These are phyloP conservation scores for Vireo altiloquus DNA, from an alignment of 2,113 vertebrate genomes.

Conservation along the genomic window DNA sequence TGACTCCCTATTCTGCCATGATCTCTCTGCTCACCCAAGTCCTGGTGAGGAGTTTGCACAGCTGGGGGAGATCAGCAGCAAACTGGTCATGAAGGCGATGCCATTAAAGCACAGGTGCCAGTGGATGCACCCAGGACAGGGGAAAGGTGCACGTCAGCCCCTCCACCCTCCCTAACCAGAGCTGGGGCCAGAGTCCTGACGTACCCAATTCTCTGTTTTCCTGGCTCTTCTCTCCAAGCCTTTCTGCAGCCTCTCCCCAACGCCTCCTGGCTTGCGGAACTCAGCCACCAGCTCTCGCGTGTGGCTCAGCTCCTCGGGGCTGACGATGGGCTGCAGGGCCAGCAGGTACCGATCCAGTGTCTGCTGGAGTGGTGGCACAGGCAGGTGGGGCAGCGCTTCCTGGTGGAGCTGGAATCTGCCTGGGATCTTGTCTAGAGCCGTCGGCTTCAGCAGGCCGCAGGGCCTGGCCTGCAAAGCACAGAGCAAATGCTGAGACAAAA, in stretches of 20 bases:
- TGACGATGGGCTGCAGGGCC: slow-evolving; percentile 86
- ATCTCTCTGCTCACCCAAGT: background rate
- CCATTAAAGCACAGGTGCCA: background rate
- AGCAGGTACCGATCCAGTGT: slow-evolving; percentile 87
- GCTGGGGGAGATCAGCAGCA: background rate
- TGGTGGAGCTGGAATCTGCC: slow-evolving; percentile 88
- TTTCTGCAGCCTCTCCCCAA: slow-evolving; percentile 89
- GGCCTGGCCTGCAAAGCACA: slow-evolving; percentile 76
- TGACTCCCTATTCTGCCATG: background rate
- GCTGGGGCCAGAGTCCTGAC: background rate
- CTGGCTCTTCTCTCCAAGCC: slow-evolving; percentile 83
- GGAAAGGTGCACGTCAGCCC: background rate
- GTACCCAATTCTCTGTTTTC: slow-evolving; percentile 91
- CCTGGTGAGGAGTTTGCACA: background rate
- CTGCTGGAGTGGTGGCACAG: slow-evolving; percentile 87
- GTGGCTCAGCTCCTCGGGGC: slow-evolving; percentile 80
- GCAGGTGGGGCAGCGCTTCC: slow-evolving; percentile 82
- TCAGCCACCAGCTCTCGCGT: slow-evolving; percentile 80
- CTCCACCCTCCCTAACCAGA: background rate
- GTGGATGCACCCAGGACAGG: background rate
- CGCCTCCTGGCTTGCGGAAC: slow-evolving; percentile 81
- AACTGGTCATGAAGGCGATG: background rate
- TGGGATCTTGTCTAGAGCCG: slow-evolving; percentile 69
- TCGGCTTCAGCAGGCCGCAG: slow-evolving; percentile 80
- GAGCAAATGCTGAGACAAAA: slow-evolving; percentile 18